Conservation (phyloP, 2,797 vertebrate genomes). For the Chromis chromis region DNA sequence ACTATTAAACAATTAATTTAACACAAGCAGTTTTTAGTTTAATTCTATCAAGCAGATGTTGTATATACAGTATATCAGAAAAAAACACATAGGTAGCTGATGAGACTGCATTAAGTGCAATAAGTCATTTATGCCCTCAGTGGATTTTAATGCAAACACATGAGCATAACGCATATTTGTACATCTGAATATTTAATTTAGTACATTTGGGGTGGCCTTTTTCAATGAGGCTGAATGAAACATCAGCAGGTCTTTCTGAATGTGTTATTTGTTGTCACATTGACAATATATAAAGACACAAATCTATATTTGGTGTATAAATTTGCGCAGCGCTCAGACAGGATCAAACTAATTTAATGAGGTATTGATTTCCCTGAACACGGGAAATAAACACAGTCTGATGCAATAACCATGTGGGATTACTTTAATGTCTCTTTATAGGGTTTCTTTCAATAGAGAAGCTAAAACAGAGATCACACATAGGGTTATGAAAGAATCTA, state of each 20-base stretch:
- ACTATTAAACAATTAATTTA: no score
- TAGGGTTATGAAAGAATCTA: background rate
- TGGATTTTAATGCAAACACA: background rate
- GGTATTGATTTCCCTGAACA: constrained; percentile 68
- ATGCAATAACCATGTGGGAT: constrained; percentile 18
- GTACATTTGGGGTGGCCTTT: no score
- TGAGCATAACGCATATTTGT: no score
- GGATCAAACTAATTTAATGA: constrained; percentile 70
- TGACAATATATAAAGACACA: constrained; percentile 13
- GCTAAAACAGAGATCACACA: background rate
- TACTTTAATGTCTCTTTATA: constrained; percentile 21
- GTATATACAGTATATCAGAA: no score
- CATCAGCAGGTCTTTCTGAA: no score
- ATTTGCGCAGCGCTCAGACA: constrained; percentile 26
- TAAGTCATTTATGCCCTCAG: background rate
- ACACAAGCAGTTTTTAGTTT: no score
- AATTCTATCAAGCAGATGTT: no score
- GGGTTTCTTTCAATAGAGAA: background rate
- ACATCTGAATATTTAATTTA: no score
- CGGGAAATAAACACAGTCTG: constrained; percentile 33
- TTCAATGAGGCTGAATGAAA: no score
- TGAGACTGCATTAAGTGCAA: background rate
- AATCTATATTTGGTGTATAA: constrained; percentile 35
- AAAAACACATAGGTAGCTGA: background rate
- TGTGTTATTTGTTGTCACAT: constrained; percentile 12